phyloP scores from a whole-genome alignment of 2,888 invertebrate species.

The Cyclophora punctaria region DNA sequence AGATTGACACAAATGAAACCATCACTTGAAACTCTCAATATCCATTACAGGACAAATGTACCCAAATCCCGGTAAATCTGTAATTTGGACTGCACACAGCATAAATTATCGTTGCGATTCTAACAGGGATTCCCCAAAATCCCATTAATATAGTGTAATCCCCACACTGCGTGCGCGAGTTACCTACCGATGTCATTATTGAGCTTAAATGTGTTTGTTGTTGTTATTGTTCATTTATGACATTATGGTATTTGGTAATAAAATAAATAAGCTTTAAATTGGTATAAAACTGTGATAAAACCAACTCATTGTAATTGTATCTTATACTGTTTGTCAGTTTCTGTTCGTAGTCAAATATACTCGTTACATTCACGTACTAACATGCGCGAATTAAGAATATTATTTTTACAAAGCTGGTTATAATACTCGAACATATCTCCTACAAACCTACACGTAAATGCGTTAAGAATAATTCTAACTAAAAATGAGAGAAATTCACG shows the following conservation, averaged over 20 bases:
- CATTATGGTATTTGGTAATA: too few species aligned
- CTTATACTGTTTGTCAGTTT: too few species aligned
- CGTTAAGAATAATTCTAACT: neutral
- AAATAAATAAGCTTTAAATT: too few species aligned
- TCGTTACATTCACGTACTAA: too few species aligned
- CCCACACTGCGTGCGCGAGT: constrained; percentile 36
- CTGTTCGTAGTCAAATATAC: too few species aligned
- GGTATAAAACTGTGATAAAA: too few species aligned
- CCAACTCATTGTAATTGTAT: too few species aligned
- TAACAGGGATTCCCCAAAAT: constrained; percentile 22
- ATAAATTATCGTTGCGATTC: constrained; percentile 19
- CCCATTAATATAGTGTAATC: constrained; percentile 59
- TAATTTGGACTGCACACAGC: constrained; percentile 18
- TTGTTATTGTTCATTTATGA: neutral
- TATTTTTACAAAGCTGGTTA: too few species aligned
- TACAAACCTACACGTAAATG: too few species aligned
- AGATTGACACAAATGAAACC: neutral
- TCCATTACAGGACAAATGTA: constrained; percentile 6
- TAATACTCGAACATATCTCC: too few species aligned
- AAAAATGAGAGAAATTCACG: constrained; percentile 24
- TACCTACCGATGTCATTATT: constrained; percentile 12
- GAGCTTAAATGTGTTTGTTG: constrained; percentile 10
- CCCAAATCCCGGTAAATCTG: constrained; percentile 19
- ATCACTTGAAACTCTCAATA: constrained; percentile 4
- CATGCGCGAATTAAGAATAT: too few species aligned